These are phyloP conservation scores for Eucera pruinosa DNA, from an alignment of 2,888 invertebrate genomes.

Conservation along the genomic window DNA sequence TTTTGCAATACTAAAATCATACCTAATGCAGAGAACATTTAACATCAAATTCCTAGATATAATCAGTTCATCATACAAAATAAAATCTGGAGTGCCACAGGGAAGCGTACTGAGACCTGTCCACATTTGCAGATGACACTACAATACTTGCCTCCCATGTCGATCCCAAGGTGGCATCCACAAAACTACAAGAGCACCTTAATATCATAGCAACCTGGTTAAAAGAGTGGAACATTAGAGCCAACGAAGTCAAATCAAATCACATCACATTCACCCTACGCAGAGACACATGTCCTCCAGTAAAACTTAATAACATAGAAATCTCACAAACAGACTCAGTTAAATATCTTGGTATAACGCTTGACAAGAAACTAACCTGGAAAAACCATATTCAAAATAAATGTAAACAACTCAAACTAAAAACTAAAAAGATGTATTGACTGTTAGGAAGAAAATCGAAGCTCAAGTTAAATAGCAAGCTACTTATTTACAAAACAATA, in stretches of 20 bases:
- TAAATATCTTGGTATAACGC: too few species aligned
- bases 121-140: neutral
- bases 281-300: neutral
- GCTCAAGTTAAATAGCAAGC: neutral
- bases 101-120: neutral
- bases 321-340: neutral
- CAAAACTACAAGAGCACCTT: neutral
- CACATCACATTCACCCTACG: neutral
- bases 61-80: neutral
- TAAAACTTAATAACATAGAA: neutral
- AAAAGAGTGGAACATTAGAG: neutral
- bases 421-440: neutral
- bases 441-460: neutral
- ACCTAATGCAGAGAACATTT: neutral
- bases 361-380: neutral
- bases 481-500: too few species aligned
- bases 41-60: neutral
- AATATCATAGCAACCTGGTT: neutral
- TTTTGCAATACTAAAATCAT: constrained; percentile 1
- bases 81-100: neutral
- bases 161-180: neutral
- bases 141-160: neutral
- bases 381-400: neutral
- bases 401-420: neutral
- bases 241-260: neutral